Base-by-base conservation (phyloP, 1,140 invertebrate species). In the Aphidius gifuensis region DNA sequence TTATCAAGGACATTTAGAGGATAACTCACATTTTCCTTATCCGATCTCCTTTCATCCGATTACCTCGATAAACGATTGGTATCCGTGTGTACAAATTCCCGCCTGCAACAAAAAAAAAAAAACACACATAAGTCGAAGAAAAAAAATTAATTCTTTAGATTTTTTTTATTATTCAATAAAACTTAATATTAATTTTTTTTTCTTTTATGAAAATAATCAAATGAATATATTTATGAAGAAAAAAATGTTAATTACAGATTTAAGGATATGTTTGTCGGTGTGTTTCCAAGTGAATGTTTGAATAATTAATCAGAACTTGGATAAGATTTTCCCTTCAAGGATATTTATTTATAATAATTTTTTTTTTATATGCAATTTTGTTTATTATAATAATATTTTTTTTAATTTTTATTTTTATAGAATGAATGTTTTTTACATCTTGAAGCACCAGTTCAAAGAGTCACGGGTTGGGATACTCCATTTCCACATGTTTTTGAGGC, bases 381-480 rank as follows among this genome's bases (percentile, higher is more conserved):
- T 51, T 51, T 5, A 48, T 45, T 6, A 43, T 57, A 40, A 5
- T 58, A 69, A 5, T 53, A 61, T 75, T 80, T 56, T 43, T 53
- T 56, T 55, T 46, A 51, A 49, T 61, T 56, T 53, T 54, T 63
- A 55, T 46, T 9, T 32, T 69, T 71, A 11, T 82, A 96, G 92
- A 87, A 92, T 70, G 89, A 96, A 70, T 99, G 97, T 77, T 99
- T 99, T 77, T 83, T 99, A 45, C 85, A 96, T 76, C 83, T 99
- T 61, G 96, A 99, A 81, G 93, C 96, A 6, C 97, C 97, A 1
- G 84, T 99, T 11, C 81, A 85, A 53, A 84, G 97, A 73, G 92
- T 98, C 4, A 89, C 94, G 51, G 97, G 97, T n/a, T 97, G 93
- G 85, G 97, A 99, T 82, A 94, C 95, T 5, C 97, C 97, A 4